Conservation (phyloP, 2,113 vertebrate species). For the Patagioenas fasciata region DNA sequence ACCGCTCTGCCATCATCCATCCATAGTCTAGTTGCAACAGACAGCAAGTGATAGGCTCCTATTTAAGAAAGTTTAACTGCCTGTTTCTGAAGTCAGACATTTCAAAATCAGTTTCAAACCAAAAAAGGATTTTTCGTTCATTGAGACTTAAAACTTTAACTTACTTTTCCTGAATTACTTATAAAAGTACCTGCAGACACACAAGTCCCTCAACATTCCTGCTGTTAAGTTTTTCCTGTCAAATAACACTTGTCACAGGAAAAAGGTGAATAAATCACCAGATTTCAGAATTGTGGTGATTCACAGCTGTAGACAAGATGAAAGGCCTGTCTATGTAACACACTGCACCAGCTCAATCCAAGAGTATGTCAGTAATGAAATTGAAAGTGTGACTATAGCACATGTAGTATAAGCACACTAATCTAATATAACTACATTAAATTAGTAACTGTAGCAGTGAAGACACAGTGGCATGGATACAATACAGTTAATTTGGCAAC, state of each 20-base stretch:
- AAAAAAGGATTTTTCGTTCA: background rate
- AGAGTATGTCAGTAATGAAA: background rate
- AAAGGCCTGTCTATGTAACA: background rate
- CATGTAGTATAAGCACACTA: background rate
- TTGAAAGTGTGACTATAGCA: background rate
- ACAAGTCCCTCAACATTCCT: background rate
- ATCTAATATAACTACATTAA: background rate
- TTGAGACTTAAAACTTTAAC: background rate
- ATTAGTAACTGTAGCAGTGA: background rate
- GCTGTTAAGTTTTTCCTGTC: background rate
- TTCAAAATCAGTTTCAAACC: background rate
- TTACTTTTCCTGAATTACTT: background rate
- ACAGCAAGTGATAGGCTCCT: background rate
- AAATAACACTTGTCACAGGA: background rate
- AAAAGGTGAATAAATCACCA: background rate
- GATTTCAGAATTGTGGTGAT: background rate
- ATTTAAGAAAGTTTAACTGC: background rate
- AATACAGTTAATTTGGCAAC: background rate
- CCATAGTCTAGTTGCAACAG: fast-evolving
- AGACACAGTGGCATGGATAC: background rate
- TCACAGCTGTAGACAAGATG: background rate
- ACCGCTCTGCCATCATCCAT: no score
- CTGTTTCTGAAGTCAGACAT: background rate
- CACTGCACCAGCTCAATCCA: background rate
- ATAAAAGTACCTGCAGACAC: background rate